Evolutionary conservation across 2,797 vertebrate species (phyloP), one percentile per base, ranked within the genome.

Genomic region (Gallirallus australis): DNA sequence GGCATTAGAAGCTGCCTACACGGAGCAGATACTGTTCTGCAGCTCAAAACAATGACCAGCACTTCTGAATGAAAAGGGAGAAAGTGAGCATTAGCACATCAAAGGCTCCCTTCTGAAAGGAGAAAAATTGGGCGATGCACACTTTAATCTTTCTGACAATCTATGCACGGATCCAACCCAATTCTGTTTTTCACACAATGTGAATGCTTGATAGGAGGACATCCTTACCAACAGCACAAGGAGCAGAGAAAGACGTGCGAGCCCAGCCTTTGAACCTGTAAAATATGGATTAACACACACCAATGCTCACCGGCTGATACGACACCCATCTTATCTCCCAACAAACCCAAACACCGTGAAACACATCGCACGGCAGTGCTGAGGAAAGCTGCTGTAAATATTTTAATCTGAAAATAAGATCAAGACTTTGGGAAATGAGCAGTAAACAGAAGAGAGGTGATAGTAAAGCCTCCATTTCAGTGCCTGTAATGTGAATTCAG

Each of bases 171-270:
- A 97, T 92, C 96, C 95, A 98, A 97, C 95, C 95, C 96, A 98
- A 99, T 98, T 99, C 98, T 97, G 97, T 98, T 99, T 99, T 98
- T 98, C 98, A 98, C 97, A 98, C 98, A 99, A 99, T 98, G 98
- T 96, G 98, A 98, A 99, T 98, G 98, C 98, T 98, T 96, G 57
- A 89, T 98, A 98, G 54, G 97, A 99, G 98, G 98, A 98, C 97
- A 98, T 98, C 98, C 98, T 98, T 98, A 98, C 97, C 97, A 98
- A 96, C 96, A 98, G 99, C 98, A 98, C 98, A 98, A 97, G 64
- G 97, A 98, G 96, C 96, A 98, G 96, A 97, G 95, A 98, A 97
- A 93, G 93, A 97, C 1, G 21, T n/a, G 88, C 73, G 92, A 96
- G 97, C 54, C 80, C 75, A 97, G 98, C 92, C 98, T 99, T 99